A percentile compares a stretch with the other conserved stretches of the same genome.
Evolutionary conservation across 2,888 invertebrate species (phyloP).

Genomic region (Pseudeuparius sepicola): DNA sequence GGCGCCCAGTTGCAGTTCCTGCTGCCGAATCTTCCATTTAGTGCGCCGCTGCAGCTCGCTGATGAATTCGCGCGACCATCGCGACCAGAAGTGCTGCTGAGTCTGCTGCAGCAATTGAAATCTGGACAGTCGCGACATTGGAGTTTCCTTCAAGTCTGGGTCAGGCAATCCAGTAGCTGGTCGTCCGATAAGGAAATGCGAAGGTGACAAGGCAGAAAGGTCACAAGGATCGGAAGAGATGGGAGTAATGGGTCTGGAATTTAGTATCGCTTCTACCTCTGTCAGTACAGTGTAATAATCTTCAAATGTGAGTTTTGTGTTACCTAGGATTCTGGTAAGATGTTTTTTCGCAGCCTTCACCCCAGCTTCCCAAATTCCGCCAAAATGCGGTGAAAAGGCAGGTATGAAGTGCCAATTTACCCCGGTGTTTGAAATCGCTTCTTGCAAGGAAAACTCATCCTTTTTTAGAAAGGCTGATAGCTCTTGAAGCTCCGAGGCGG

Average conservation of each 20-base stretch:
- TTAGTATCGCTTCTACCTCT: conserved; percentile 25
- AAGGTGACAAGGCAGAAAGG: conserved; percentile 21
- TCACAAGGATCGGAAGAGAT: conserved; percentile 23
- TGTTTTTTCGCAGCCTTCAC: conserved; percentile 20
- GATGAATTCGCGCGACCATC: conserved; percentile 8
- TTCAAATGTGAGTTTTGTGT: conserved; percentile 4
- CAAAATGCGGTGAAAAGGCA: conserved; percentile 26
- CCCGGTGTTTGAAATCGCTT: conserved; percentile 2
- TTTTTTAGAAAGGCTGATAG: conserved; percentile 8
- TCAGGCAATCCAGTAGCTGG: conserved; percentile 19
- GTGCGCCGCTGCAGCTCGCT: conserved; percentile 9
- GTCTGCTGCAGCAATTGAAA: conserved; percentile 23
- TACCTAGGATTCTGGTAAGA: conserved; percentile 8
- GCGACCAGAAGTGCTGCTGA: conserved; percentile 14
- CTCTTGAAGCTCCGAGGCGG: conserved; percentile 8
- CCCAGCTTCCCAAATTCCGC: conserved; percentile 29
- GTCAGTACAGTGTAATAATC: conserved; percentile 8
- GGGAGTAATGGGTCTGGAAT: conserved; percentile 27
- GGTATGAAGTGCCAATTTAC: conserved; percentile 29
- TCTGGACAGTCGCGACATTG: conserved; percentile 16
- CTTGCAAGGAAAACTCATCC: neutral
- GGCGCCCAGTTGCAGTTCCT: too few relatives aligned
- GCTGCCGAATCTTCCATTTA: conserved; percentile 10
- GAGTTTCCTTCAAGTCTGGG: conserved; percentile 14
- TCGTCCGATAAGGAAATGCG: conserved; percentile 25